Evolutionary conservation across 2,797 vertebrate genomes (phyloP), one percentile per base, ranked within the genome.

Genomic region (Rhinella marina): DNA sequence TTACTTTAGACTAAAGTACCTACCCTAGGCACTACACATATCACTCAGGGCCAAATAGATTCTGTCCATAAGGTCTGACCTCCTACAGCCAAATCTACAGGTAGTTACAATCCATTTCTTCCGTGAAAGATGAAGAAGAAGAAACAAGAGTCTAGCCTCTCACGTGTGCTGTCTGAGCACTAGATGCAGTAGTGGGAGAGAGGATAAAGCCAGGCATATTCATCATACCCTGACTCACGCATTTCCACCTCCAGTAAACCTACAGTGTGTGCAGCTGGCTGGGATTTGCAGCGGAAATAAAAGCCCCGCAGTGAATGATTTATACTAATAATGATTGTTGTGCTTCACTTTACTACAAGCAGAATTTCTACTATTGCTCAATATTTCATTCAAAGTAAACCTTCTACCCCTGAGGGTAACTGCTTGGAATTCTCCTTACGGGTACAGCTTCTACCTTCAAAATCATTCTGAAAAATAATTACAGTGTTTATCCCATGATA

Each of bases 161-260:
- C 59, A 48, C 12, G 1, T 41, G 12, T 29, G 23, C 21, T 0
- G 21, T 41, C 79, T n/a, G 9, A 23, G 5, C n/a, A 59, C 29
- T 21, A 61, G 56, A n/a, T 21, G 29, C 12, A 48, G 79, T 23
- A 50, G 21, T 16, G n/a, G 79, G 32, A 50, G 41, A 50, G 32
- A 25, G 80, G 80, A 14, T 25, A 50, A 81, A 61, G 59, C 13
- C 17, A 61, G 27, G 21, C 80, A n/a, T 50, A 66, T 64, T 81
- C 61, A 50, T 81, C 61, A 81, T 52, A 16, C 32, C n/a, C 80
- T 81, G 80, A 81, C 66, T 81, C 80, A 81, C 56, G 52, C 6
- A 48, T n/a, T 50, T 81, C 80, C 61, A 81, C 41, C 41, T 81
- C 64, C 80, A 66, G 80, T 17, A 81, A 61, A 50, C 57, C 3